These are phyloP conservation scores for Antigone vipio DNA, from an alignment of 2,113 vertebrate genomes.

Conservation along the genomic window DNA sequence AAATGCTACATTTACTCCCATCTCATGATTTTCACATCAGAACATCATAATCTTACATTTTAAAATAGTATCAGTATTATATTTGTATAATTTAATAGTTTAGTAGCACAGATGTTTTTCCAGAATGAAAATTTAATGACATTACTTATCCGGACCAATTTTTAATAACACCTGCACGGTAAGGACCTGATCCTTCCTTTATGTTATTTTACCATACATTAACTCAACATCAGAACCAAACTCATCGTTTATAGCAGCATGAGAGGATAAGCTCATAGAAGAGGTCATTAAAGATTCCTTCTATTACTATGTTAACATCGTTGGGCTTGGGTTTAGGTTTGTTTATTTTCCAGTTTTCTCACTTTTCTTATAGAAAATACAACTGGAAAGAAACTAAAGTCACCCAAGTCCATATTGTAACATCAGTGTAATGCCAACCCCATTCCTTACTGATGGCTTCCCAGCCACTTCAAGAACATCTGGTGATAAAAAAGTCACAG, in stretches of 20 bases:
- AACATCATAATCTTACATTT: not conserved
- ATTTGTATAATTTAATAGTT: not conserved
- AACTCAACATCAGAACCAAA: not conserved
- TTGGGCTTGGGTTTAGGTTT: not conserved
- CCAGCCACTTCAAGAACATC: not conserved
- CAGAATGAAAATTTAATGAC: not conserved
- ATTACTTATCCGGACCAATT: not conserved
- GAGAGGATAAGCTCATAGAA: not conserved
- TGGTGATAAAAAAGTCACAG: not conserved
- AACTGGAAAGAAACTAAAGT: not conserved
- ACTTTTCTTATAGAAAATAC: not conserved
- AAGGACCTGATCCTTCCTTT: not conserved
- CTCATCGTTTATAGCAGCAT: not conserved
- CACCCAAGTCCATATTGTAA: not conserved
- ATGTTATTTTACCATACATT: not conserved
- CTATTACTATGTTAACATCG: not conserved
- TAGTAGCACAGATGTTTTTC: not conserved
- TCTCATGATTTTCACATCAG: not conserved
- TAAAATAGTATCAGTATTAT: not conserved
- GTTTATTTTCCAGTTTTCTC: not conserved
- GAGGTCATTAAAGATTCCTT: not conserved
- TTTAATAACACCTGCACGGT: not conserved
- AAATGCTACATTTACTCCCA: not conserved
- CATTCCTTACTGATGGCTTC: not conserved
- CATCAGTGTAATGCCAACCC: not conserved